Evolutionary conservation across 2,797 vertebrate species (phyloP).

Genomic region (Tenualosa thibaudeaui): DNA sequence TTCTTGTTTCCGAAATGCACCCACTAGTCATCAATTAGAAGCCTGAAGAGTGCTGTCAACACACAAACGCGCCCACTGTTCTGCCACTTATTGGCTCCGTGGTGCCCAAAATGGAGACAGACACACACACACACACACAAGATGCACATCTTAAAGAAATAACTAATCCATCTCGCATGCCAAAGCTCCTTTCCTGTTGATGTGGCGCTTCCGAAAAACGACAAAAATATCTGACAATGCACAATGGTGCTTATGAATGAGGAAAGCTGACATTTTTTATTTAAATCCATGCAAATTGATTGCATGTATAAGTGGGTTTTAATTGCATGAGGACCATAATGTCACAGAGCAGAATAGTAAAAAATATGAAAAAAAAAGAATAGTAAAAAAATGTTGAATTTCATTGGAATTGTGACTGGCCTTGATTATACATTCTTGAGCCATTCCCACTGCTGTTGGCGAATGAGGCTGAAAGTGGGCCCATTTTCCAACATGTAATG

Average conservation of each 20-base stretch:
- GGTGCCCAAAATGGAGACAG: not conserved
- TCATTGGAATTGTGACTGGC: not conserved
- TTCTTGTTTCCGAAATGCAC: conserved; percentile 68
- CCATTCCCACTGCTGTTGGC: not conserved
- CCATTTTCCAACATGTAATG: conserved; percentile 37
- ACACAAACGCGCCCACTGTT: conserved; percentile 57
- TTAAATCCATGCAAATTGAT: not conserved
- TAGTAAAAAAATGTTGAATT: not conserved
- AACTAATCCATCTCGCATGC: conserved; percentile 23
- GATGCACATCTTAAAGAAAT: conserved; percentile 25
- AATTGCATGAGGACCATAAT: not conserved
- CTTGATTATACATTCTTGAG: not conserved
- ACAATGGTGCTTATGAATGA: conserved; percentile 7
- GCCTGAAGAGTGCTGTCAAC: conserved; percentile 66
- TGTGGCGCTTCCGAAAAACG: not conserved
- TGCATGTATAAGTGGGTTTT: not conserved
- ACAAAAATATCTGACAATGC: conserved; percentile 14
- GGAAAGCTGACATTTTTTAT: not conserved
- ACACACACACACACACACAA: not conserved
- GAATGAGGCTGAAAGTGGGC: not conserved
- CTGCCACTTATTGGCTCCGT: conserved; percentile 36
- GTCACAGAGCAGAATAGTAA: too few relatives aligned
- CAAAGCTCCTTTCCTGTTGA: conserved; percentile 18
- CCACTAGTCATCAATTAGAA: conserved; percentile 75
- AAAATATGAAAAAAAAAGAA: too few relatives aligned